A percentile compares a stretch with the other conserved stretches of the same genome.
These are phyloP conservation scores for Dolichallabes microphthalmus DNA, from an alignment of 2,113 vertebrate genomes.

Conservation along the genomic window DNA sequence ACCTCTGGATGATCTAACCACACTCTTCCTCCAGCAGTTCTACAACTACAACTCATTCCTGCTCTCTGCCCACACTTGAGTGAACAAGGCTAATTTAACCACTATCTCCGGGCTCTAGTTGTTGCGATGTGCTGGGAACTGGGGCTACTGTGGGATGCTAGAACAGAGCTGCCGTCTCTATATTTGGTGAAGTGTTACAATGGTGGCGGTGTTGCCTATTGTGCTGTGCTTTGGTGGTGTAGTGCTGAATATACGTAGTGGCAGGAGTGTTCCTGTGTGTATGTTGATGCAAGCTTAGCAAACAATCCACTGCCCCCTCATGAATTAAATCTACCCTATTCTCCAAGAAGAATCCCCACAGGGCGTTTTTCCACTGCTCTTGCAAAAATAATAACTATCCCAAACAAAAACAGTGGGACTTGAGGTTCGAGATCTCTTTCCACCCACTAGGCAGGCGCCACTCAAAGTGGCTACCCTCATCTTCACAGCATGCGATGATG, in stretches of 20 bases:
- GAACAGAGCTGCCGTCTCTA: neutral
- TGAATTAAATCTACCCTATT: constrained; percentile 2
- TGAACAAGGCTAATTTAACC: neutral
- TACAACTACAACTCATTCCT: constrained; percentile 55
- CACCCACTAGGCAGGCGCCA: neutral
- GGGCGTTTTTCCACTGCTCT: constrained; percentile 25
- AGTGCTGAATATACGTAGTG: neutral
- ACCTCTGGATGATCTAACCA: constrained; percentile 66
- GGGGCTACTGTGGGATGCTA: neutral
- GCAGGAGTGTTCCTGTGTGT: constrained; percentile 5
- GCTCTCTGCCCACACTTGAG: constrained; percentile 25
- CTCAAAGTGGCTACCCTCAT: neutral
- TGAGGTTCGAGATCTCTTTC: neutral
- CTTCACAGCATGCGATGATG: neutral
- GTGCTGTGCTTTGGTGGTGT: constrained; percentile 32
- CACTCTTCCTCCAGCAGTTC: constrained; percentile 36
- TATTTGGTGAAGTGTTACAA: constrained; percentile 29
- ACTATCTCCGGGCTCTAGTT: neutral
- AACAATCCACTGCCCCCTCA: constrained; percentile 19
- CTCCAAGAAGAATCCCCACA: constrained; percentile 11
- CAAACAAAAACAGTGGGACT: neutral
- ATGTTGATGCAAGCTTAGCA: constrained; percentile 22
- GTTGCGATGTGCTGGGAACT: constrained; percentile 17
- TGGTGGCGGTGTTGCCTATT: constrained; percentile 43
- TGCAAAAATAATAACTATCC: constrained; percentile 5